Evolutionary conservation across 2,888 invertebrate genomes (phyloP), one percentile per base, ranked within the genome.

Genomic region (Drosophila multiciliata): DNA sequence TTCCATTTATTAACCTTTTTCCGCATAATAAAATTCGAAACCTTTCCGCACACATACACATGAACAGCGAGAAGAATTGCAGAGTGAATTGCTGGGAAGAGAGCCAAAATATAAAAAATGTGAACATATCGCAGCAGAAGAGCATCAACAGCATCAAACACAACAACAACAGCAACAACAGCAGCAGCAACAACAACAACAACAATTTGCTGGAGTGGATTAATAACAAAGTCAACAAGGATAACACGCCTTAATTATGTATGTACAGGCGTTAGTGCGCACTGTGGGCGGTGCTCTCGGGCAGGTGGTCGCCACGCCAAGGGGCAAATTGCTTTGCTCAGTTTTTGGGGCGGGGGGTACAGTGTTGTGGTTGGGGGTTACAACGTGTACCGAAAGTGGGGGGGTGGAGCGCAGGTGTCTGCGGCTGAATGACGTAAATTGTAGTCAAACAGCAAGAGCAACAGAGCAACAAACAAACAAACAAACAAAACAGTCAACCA

Each of bases 201-300:
- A 78, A 76, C 81, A 77, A 73, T 77, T 74, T 77, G 70, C 82
- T 82, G 78, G 77, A 75, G 85, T 78, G 80, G 83, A 85, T 84
- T 84, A 84, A 80, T 82, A 85, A 78, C 86, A 84, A 85, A 83
- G 77, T 80, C 82, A 83, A 85, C 82, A 85, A 85, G 83, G 83
- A 85, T 80, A 85, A 80, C 85, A 85, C 79, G 78, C 80, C 78
- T 83, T 83, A 85, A 83, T 83, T 82, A 82, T 83, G 85, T 85
- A 83, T 83, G 82, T 83, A 82, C 75, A 84, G 77, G 81, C 78
- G 80, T 78, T 78, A 82, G 75, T 71, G 82, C 75, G 73, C 73
- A 75, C 67, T 65, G 72, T 67, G 75, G 66, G 63, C 62, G 66
- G 48, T 48, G 32, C 64, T 50, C 57, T 33, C 32, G 78, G 59